Conservation (phyloP, 2,888 invertebrate species). For the Chymomyza amoena region DNA sequence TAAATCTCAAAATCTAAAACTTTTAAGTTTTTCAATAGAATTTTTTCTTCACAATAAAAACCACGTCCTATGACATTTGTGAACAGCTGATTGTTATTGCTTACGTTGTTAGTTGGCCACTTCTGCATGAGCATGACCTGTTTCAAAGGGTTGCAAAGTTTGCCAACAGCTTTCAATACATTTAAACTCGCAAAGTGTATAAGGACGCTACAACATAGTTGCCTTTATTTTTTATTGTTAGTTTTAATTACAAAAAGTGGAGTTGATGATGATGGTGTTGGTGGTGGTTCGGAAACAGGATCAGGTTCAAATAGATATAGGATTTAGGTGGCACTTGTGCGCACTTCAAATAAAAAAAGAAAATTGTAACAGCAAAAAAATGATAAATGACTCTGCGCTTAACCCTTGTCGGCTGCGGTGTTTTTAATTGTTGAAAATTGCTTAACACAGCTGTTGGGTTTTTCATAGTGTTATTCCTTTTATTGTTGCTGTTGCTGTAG, state of each 20-base stretch:
- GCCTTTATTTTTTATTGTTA: slow-evolving; percentile 56
- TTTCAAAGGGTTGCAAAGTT: too few relatives aligned
- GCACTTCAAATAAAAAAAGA: slow-evolving; percentile 16
- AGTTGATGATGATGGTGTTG: slow-evolving; percentile 14
- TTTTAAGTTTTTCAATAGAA: too few relatives aligned
- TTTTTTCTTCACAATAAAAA: too few relatives aligned
- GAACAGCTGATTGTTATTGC: too few relatives aligned
- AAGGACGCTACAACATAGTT: background rate
- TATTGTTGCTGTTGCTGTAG: background rate
- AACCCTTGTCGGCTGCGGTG: slow-evolving; percentile 54
- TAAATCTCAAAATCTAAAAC: too few relatives aligned
- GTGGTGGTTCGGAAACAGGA: slow-evolving; percentile 3
- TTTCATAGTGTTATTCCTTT: slow-evolving; percentile 27
- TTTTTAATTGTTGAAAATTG: slow-evolving; percentile 16
- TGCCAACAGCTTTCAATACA: background rate
- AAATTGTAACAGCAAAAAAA: slow-evolving; percentile 65
- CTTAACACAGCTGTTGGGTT: slow-evolving; percentile 61
- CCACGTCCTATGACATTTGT: too few relatives aligned
- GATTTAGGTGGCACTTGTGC: slow-evolving; percentile 50
- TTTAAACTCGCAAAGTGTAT: background rate
- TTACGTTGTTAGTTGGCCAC: background rate
- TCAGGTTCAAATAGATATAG: background rate
- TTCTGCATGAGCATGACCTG: background rate
- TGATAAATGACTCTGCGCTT: slow-evolving; percentile 66
- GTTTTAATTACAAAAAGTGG: slow-evolving; percentile 67